Conservation (phyloP, 1,140 invertebrate genomes). For the Drosophila tristis region DNA sequence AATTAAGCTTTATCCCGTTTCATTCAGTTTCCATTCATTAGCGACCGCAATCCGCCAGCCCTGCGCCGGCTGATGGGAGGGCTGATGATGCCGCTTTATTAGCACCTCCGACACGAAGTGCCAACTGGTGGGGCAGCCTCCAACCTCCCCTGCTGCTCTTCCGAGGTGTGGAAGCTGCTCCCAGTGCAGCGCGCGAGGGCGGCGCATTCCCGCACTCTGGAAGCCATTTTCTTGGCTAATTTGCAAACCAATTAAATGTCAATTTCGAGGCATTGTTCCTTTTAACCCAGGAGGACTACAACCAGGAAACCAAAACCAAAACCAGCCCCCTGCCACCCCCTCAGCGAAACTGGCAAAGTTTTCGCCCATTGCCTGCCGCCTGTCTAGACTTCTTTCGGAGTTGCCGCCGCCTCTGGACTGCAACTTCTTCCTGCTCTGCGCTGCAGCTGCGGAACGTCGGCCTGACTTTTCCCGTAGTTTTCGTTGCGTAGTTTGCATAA, state of each 20-base stretch:
- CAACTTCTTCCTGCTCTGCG: slow-evolving; percentile 34
- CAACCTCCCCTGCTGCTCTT: too few species aligned
- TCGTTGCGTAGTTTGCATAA: slow-evolving; percentile 79
- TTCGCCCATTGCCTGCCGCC: slow-evolving; percentile 57
- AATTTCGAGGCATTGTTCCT: slow-evolving; percentile 79
- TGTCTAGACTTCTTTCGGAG: slow-evolving; percentile 52
- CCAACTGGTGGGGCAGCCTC: too few species aligned
- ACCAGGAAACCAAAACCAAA: too few species aligned
- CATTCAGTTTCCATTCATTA: slow-evolving; percentile 81
- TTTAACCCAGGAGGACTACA: not conserved
- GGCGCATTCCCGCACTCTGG: slow-evolving; percentile 43
- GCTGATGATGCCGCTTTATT: slow-evolving; percentile 41
- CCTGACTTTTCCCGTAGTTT: slow-evolving; percentile 60
- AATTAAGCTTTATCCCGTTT: slow-evolving; percentile 82
- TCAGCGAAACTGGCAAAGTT: slow-evolving; percentile 46
- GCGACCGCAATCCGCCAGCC: slow-evolving; percentile 67
- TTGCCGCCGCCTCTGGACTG: slow-evolving; percentile 25
- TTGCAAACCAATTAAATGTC: slow-evolving; percentile 84
- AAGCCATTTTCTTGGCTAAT: slow-evolving; percentile 64
- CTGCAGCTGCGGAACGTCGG: slow-evolving; percentile 6
- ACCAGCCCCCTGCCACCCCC: slow-evolving; percentile 15
- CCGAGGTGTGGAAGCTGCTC: not conserved
- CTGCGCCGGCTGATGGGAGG: slow-evolving; percentile 31
- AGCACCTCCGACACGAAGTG: slow-evolving; percentile 30
- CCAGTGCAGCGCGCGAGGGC: not conserved